Conservation (phyloP, 2,113 vertebrate species). For the Xerus inauris region DNA sequence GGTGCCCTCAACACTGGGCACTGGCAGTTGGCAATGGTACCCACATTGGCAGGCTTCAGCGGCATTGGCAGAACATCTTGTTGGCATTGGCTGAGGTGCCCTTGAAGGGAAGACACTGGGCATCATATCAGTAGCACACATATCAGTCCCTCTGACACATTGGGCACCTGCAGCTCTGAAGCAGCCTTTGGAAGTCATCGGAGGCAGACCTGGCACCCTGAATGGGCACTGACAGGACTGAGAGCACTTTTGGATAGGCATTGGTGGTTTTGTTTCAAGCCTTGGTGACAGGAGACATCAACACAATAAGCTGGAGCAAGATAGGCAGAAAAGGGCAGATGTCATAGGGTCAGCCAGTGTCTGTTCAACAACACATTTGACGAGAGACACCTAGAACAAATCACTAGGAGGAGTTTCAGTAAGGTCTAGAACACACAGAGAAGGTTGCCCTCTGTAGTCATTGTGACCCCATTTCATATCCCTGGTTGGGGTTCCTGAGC, state of each 20-base stretch:
- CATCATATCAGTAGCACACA: neutral
- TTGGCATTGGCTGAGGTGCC: conserved; percentile 48
- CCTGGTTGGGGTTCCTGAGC: neutral
- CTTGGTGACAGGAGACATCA: conserved; percentile 24
- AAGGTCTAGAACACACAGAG: neutral
- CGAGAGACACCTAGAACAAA: neutral
- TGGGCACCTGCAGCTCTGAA: conserved; percentile 18
- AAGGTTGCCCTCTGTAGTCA: neutral
- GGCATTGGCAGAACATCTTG: conserved; percentile 67
- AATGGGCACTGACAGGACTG: neutral
- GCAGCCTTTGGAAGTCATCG: neutral
- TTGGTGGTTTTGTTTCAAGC: neutral
- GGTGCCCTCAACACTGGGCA: conserved; percentile 47
- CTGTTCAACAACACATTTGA: neutral
- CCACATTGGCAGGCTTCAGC: conserved; percentile 36
- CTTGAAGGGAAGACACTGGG: conserved; percentile 43
- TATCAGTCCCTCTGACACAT: neutral
- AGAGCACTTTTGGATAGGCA: neutral
- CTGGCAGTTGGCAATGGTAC: neutral
- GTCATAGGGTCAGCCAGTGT: neutral
- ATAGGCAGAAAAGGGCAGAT: neutral
- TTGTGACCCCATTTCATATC: neutral
- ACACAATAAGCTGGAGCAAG: neutral
- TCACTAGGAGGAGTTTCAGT: neutral
- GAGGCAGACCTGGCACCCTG: neutral